Conservation (phyloP, 2,888 invertebrate genomes). For the Idaea dimidiata region DNA sequence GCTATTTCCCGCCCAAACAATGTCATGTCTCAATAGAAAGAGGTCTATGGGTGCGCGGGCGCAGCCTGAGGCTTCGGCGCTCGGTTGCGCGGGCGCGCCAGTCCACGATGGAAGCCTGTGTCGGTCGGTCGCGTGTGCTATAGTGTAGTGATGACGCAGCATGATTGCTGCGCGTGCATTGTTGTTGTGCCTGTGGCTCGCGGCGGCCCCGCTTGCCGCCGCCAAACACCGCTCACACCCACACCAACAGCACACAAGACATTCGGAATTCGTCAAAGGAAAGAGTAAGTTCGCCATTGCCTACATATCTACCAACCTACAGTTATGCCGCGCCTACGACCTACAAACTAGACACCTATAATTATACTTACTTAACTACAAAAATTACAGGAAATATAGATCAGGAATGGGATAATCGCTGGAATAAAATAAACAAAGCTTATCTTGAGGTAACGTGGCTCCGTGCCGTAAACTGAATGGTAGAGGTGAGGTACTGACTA, state of each 20-base stretch:
- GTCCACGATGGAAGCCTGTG: conserved; percentile 72
- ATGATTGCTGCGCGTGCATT: conserved; percentile 69
- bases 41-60: conserved; percentile 62
- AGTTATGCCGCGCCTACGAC: background rate
- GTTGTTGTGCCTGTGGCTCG: conserved; percentile 66
- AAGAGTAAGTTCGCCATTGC: conserved; percentile 84
- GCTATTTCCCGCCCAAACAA: conserved; percentile 48
- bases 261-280: conserved; percentile 88
- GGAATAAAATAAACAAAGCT: conserved; percentile 66
- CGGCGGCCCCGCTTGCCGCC: conserved; percentile 48
- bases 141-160: conserved; percentile 73
- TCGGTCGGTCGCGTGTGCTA: conserved; percentile 63
- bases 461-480: conserved; percentile 43
- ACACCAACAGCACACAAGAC: conserved; percentile 51
- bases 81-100: conserved; percentile 56
- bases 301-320: background rate
- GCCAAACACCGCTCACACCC: conserved; percentile 53
- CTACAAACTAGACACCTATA: background rate
- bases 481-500: conserved; percentile 21
- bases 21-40: conserved; percentile 32
- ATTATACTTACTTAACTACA: conserved; percentile 11
- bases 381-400: conserved; percentile 37
- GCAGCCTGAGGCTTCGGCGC: conserved; percentile 55
- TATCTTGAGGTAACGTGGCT: conserved; percentile 59
- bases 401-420: conserved; percentile 49